These are phyloP conservation scores for Alectura lathami DNA, from an alignment of 2,113 vertebrate species.

Conservation along the genomic window DNA sequence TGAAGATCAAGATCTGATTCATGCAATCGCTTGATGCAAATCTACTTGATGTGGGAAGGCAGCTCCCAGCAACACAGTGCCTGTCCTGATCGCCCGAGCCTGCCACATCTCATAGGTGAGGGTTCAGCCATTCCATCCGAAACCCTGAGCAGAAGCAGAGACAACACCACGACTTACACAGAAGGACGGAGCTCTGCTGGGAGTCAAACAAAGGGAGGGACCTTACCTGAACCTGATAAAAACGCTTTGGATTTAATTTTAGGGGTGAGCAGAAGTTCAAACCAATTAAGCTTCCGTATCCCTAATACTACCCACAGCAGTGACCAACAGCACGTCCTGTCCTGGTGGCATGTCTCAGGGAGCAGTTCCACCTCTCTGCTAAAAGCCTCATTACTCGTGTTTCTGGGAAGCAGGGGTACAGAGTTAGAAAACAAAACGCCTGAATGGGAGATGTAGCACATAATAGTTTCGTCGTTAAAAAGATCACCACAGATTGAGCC, in stretches of 20 bases:
- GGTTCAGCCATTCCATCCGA: not conserved
- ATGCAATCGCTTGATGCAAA: conserved; percentile 17
- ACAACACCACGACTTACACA: not conserved
- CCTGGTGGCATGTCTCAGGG: not conserved
- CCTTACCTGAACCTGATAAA: conserved; percentile 48
- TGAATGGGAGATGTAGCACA: conserved; percentile 17
- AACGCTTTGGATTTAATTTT: conserved; percentile 48
- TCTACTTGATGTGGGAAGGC: conserved; percentile 10
- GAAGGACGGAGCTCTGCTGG: not conserved
- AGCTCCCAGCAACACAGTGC: conserved; percentile 14
- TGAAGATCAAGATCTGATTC: conserved; percentile 41
- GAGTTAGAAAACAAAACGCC: conserved; percentile 49
- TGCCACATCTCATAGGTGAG: not conserved
- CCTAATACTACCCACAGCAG: not conserved
- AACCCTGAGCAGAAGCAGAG: not conserved
- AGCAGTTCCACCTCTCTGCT: not conserved
- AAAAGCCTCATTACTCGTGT: conserved; percentile 1
- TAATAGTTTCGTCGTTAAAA: conserved; percentile 21
- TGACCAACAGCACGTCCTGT: not conserved
- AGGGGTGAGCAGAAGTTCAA: conserved; percentile 56
- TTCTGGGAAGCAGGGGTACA: conserved; percentile 15
- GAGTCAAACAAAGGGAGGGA: not conserved
- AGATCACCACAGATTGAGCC: conserved; percentile 43
- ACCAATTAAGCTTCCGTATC: not conserved
- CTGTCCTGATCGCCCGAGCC: not conserved